Conservation (phyloP, 2,113 vertebrate genomes). For the Saiga tatarica region DNA sequence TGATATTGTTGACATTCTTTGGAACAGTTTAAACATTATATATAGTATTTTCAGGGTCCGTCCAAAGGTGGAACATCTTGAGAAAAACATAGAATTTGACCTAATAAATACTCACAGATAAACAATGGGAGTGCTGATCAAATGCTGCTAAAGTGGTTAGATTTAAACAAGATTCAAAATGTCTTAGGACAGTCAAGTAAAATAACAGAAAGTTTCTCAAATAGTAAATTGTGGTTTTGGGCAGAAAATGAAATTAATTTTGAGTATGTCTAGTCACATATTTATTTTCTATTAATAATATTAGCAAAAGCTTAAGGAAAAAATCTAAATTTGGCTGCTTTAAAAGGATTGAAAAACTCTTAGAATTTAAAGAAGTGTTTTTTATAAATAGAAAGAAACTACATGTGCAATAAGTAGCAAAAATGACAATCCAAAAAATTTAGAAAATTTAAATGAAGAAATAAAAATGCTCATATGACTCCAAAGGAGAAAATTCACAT, state of each 20-base stretch:
- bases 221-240: neutral
- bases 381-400: neutral
- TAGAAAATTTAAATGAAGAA: neutral
- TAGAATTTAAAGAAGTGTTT: neutral
- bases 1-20: neutral
- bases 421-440: neutral
- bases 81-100: neutral
- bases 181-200: neutral
- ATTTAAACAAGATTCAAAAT: conserved; percentile 14
- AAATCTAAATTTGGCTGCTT: neutral
- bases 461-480: neutral
- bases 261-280: neutral
- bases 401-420: neutral
- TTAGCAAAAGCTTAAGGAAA: conserved; percentile 1
- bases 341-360: neutral
- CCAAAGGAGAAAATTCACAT: neutral
- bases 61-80: neutral
- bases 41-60: neutral
- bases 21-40: neutral
- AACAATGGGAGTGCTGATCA: neutral
- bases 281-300: neutral
- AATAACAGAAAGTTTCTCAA: neutral
- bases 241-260: conserved; percentile 21
- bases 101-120: neutral
- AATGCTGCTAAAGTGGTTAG: neutral